Evolutionary conservation across 1,140 invertebrate species (phyloP).

Genomic region (Anadara kagoshimensis): DNA sequence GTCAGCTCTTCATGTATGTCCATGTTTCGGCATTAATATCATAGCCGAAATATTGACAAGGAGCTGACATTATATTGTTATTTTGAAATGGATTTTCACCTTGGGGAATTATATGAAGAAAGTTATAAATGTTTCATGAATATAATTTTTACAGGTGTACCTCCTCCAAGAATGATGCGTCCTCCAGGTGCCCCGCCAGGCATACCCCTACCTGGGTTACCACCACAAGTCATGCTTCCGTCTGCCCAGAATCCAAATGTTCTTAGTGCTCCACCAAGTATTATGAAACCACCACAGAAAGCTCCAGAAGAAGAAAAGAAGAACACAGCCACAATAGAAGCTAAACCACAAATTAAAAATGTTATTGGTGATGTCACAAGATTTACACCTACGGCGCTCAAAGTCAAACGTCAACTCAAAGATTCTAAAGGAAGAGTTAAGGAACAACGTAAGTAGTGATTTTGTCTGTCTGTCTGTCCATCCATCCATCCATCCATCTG

Average conservation of each 20-base stretch:
- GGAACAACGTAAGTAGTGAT: conserved; percentile 47
- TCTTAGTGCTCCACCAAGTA: conserved; percentile 86
- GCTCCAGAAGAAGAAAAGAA: conserved; percentile 71
- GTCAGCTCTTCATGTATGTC: no score
- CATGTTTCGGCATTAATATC: no score
- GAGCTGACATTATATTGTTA: no score
- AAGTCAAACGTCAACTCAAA: conserved; percentile 87
- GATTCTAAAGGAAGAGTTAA: conserved; percentile 66
- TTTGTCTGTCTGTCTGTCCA: neutral
- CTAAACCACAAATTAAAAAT: conserved; percentile 95
- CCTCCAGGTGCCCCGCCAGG: conserved; percentile 74
- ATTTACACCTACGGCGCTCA: conserved; percentile 93
- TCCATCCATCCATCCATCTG: no score
- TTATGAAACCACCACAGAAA: conserved; percentile 78
- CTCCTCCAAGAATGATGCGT: conserved; percentile 76
- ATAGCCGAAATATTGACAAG: no score
- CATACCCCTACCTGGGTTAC: conserved; percentile 63
- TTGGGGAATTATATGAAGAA: no score
- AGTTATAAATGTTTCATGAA: no score
- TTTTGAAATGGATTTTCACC: no score
- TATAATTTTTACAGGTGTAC: conserved; percentile 56
- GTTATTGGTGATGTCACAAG: conserved; percentile 95
- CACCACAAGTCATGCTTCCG: conserved; percentile 45
- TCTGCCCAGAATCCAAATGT: conserved; percentile 80
- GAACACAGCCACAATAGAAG: conserved; percentile 88